Base-by-base conservation (phyloP, 2,797 vertebrate species). In the Knipowitschia caucasica region DNA sequence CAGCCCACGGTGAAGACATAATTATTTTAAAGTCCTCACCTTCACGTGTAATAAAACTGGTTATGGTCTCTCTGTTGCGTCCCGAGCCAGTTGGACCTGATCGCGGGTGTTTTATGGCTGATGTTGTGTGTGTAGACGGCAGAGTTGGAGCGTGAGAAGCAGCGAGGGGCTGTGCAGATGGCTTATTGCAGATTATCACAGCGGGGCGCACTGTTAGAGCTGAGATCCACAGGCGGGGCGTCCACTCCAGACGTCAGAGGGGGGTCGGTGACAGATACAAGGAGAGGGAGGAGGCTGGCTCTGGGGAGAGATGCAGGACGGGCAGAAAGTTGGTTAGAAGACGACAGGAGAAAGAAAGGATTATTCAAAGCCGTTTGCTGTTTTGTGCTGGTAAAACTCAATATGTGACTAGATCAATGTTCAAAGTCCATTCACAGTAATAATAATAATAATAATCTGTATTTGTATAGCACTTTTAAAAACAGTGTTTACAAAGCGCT, bases 161-260 rank as follows among this genome's bases (percentile, higher is more conserved):
- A 45, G 77, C 15, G 24, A 35, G 58, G 75, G 75, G 71, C 74
- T 26, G 60, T 56, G 17, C 91, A 93, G 91, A 92, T 93, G 93
- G 91, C 89, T 89, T 86, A 88, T 75, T 80, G 34, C 89, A 91
- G 91, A 92, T 92, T 92, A 89, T 89, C 90, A 53, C 91, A 82
- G 90, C 88, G 76, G 90, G 91, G 86, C 75, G 78, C 71, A 60
- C 71, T 80, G 54, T 86, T 87, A 56, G 60, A 84, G 84, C 76
- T 61, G 75, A 64, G 79, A 84, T 75, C 65, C 38, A 61, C 50
- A 65, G 14, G 66, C 80, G 65, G 75, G 55, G 80, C 63, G 72
- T 82, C 78, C 73, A 73, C 84, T 86, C 89, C 77, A 73, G 75
- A 61, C 82, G 73, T 62, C 58, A 57, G 79, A 77, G 56, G 50